Base-by-base conservation (phyloP, 2,797 vertebrate genomes). In the Danionella dracula region DNA sequence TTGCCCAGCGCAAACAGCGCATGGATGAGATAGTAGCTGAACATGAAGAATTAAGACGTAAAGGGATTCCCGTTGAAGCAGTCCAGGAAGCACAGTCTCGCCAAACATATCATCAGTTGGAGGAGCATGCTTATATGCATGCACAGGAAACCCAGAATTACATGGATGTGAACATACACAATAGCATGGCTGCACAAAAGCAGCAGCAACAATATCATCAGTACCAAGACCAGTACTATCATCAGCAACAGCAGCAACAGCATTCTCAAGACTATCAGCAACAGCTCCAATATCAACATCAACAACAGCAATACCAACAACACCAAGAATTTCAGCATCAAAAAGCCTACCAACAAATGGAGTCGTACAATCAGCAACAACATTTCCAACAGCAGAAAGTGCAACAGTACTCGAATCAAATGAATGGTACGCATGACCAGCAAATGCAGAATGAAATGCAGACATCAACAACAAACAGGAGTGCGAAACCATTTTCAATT, bases 1-100 rank as follows among this genome's bases (percentile, higher is more conserved):
- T 99, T 84, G 96, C 92, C 67, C 92, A 91, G 78, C 87, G 94
- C 34, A 90, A 93, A 75, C 92, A 89, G 74, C 86, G 96, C 23
- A 92, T 99, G 91, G 96, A 99, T 78, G 94, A 97, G 82, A 95
- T 98, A 62, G 69, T 93, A 2, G 95, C 94, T 0, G 94, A 98
- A 57, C 91, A 93, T 6, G 96, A 97, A 55, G 94, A 96, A 74
- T 82, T 92, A 53, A 89, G 92, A 74, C 75, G 83, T 41, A 85
- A 87, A 10, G 90, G 86, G 0, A 73, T 84, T 12, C 86, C 90
- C 1, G 82, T 91, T 55, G 88, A 93, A 75, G 83, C 79, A 12
- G 53, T 68, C 2, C 79, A 70, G 37, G 85, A 88, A 51, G 29
- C 45, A 15, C 79, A 84, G 65, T 84, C 85, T 45, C 84, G 70